Evolutionary conservation across 2,888 invertebrate genomes (phyloP).

Genomic region (Leucophenga montana): DNA sequence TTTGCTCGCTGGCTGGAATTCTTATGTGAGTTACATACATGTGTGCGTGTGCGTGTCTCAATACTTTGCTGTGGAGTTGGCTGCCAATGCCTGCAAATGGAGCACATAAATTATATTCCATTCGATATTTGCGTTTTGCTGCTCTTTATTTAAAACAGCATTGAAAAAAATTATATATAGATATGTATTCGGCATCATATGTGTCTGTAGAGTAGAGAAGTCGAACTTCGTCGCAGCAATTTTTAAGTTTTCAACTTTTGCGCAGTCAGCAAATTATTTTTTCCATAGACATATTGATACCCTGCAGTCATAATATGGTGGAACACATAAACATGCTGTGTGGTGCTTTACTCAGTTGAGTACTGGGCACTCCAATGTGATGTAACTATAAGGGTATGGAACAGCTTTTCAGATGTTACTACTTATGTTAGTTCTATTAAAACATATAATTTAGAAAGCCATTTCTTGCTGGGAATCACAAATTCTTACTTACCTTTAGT

Average conservation of each 20-base stretch:
- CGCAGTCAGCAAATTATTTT: slow-evolving; percentile 65
- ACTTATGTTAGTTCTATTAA: no score
- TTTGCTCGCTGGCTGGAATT: not conserved
- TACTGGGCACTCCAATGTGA: no score
- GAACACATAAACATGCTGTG: no score
- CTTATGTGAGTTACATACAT: slow-evolving; percentile 27
- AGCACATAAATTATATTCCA: slow-evolving; percentile 67
- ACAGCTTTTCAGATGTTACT: no score
- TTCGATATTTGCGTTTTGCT: slow-evolving; percentile 66
- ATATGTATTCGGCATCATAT: slow-evolving; percentile 30
- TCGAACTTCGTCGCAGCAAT: slow-evolving; percentile 21
- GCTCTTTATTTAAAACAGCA: slow-evolving; percentile 60
- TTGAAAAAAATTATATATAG: slow-evolving; percentile 22
- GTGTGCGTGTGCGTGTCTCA: slow-evolving; percentile 49
- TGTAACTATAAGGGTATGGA: slow-evolving; percentile 19
- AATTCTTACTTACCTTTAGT: no score
- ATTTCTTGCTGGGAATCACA: no score
- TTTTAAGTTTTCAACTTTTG: slow-evolving; percentile 61
- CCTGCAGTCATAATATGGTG: no score
- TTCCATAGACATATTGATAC: slow-evolving; percentile 39
- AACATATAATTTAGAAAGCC: no score
- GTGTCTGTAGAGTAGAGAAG: not conserved
- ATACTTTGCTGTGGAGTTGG: slow-evolving; percentile 35
- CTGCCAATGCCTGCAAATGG: slow-evolving; percentile 68
- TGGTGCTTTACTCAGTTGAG: no score